These are phyloP conservation scores for Eulemur macaco DNA, from an alignment of 2,113 vertebrate species.

Conservation along the genomic window DNA sequence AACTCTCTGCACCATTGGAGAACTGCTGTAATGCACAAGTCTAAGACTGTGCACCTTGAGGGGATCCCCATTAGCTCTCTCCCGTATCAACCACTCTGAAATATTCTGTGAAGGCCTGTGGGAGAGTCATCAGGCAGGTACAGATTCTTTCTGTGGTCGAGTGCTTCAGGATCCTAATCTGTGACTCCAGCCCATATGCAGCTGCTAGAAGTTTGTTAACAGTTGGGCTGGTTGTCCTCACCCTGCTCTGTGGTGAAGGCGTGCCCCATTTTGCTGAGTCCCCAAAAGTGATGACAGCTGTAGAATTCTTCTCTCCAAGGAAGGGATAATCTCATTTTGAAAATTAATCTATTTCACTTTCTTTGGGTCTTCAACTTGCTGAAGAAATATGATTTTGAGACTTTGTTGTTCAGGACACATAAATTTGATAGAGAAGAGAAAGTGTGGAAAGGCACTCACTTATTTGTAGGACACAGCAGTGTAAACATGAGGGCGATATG, in stretches of 20 bases:
- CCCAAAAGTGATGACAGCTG: background rate
- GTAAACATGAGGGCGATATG: background rate
- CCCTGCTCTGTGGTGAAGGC: background rate
- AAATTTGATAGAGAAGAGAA: background rate
- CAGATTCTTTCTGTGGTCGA: background rate
- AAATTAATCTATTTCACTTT: background rate
- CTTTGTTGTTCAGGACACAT: background rate
- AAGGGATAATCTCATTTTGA: background rate
- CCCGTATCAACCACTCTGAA: background rate
- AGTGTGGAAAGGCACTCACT: background rate
- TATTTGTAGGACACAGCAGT: background rate
- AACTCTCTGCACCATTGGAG: background rate
- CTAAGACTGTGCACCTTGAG: background rate
- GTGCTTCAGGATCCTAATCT: no score
- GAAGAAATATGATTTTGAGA: background rate
- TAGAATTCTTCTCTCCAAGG: background rate
- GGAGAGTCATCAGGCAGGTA: background rate
- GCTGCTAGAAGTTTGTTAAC: background rate
- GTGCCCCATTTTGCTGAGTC: background rate
- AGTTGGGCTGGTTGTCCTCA: background rate
- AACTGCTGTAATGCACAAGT: background rate
- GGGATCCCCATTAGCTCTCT: background rate
- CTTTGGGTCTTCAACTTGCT: background rate
- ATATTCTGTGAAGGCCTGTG: background rate
- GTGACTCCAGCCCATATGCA: background rate